These are phyloP conservation scores for Rhombomys opimus DNA, from an alignment of 2,113 vertebrate genomes.

Conservation along the genomic window DNA sequence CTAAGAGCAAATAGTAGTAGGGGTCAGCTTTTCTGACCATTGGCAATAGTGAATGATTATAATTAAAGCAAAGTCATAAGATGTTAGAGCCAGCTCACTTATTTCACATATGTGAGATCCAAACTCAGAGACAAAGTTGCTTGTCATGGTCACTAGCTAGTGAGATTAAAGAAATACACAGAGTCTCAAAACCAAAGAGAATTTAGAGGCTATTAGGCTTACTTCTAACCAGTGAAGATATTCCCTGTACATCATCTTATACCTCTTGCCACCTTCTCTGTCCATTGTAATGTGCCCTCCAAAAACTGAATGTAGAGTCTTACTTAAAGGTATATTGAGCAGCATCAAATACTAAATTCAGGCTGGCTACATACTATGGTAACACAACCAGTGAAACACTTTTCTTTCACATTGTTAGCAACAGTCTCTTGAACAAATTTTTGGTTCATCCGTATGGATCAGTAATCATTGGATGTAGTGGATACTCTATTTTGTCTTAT, in stretches of 20 bases:
- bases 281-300: not conserved
- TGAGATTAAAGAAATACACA: conserved; percentile 22
- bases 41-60: conserved; percentile 1
- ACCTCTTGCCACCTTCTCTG: not conserved
- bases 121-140: not conserved
- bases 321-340: not conserved
- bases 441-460: not conserved
- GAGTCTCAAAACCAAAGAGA: not conserved
- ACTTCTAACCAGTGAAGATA: not conserved
- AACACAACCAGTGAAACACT: not conserved
- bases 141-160: not conserved
- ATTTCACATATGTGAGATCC: conserved; percentile 11
- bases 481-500: not conserved
- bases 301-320: not conserved
- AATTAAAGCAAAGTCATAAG: conserved; percentile 36
- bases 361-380: not conserved
- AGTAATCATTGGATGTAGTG: not conserved
- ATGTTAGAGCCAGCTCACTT: not conserved
- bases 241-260: not conserved
- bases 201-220: not conserved
- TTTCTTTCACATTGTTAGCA: not conserved
- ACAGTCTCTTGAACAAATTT: not conserved
- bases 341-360: conserved; percentile 31
- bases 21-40: conserved; percentile 27
- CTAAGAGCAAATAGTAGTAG: not conserved